Evolutionary conservation across 2,113 vertebrate genomes (phyloP).

Genomic region (Terrapene triunguis): DNA sequence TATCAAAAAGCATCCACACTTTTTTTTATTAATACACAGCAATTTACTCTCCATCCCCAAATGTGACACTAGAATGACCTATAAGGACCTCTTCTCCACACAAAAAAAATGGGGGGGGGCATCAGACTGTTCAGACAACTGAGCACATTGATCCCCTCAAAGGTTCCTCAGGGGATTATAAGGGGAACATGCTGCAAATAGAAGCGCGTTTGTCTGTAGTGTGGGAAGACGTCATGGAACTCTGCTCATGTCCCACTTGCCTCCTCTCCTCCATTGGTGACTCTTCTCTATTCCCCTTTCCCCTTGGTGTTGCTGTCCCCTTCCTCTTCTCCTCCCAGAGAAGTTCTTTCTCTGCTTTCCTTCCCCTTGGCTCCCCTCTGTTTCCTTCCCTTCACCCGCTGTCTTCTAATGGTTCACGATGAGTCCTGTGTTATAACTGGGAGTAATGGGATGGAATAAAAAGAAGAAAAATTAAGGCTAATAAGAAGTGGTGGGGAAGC

Average conservation of each 20-base stretch:
- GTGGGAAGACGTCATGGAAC: neutral
- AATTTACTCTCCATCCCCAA: slow-evolving; percentile 16
- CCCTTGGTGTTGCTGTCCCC: neutral
- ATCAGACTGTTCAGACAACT: neutral
- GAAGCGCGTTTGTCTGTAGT: neutral
- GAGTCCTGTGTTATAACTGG: slow-evolving; percentile 30
- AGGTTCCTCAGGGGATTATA: neutral
- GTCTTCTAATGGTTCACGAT: slow-evolving; percentile 12
- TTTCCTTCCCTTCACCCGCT: neutral
- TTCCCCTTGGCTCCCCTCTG: neutral
- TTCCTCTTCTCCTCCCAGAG: neutral
- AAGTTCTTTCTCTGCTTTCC: slow-evolving; percentile 30
- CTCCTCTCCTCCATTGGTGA: neutral
- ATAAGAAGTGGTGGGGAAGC: neutral
- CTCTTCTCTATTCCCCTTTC: neutral
- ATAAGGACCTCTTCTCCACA: neutral
- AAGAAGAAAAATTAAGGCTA: neutral
- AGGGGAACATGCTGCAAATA: neutral
- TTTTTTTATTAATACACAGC: slow-evolving; percentile 3
- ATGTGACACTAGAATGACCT: neutral
- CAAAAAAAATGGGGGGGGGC: neutral
- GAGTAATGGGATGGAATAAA: slow-evolving; percentile 17
- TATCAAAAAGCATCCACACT: neutral
- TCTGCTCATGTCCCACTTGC: neutral
- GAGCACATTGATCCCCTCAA: neutral